Evolutionary conservation across 1,140 invertebrate genomes (phyloP).

Genomic region (Cydia pomonella): DNA sequence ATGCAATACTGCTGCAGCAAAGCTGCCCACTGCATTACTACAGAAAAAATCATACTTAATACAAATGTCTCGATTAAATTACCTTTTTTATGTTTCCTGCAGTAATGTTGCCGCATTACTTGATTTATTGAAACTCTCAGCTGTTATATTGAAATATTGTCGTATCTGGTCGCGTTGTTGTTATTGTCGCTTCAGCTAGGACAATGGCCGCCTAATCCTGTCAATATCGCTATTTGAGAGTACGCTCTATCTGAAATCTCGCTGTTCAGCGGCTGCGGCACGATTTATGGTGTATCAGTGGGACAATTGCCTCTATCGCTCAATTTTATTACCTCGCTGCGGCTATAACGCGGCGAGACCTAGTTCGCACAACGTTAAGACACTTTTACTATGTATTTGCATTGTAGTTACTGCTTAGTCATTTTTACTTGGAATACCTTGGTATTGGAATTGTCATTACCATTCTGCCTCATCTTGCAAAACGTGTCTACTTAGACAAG

Average conservation of each 20-base stretch:
- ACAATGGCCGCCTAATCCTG: not conserved
- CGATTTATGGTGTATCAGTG: constrained; percentile 36
- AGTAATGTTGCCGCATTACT: no score
- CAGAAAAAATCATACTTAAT: no score
- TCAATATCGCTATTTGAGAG: constrained; percentile 17
- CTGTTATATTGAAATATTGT: not conserved
- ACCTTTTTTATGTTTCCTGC: no score
- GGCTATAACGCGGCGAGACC: constrained; percentile 7
- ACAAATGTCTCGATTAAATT: no score
- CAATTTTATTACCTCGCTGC: constrained; percentile 42
- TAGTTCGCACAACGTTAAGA: constrained; percentile 4
- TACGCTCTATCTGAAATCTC: constrained; percentile 27
- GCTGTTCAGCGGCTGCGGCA: constrained; percentile 29
- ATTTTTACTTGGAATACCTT: no score
- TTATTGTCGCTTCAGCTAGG: not conserved
- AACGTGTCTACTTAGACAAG: no score
- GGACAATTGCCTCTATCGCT: constrained; percentile 42
- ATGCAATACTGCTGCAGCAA: no score
- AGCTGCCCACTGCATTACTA: no score
- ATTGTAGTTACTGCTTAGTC: no score
- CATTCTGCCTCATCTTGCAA: no score
- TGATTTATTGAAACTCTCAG: no score
- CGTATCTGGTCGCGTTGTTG: not conserved
- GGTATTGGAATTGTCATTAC: no score
- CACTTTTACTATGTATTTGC: not conserved